These are phyloP conservation scores for Zaprionus gabonicus DNA, from an alignment of 1,140 invertebrate species.

Conservation along the genomic window DNA sequence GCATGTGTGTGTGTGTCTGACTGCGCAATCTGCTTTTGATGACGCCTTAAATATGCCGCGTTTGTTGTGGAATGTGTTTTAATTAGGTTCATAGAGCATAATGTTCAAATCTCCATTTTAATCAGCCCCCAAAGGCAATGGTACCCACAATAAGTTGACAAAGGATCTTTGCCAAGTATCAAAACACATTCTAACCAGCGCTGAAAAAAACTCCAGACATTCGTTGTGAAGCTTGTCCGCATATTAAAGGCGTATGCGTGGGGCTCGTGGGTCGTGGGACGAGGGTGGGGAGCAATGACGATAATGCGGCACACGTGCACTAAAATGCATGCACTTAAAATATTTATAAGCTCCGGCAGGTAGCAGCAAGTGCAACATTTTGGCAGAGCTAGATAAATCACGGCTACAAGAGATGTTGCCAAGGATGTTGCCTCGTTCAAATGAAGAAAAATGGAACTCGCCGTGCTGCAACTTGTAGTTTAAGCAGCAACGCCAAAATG, in stretches of 20 bases:
- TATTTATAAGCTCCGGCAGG: slow-evolving; percentile 69
- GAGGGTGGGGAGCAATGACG: slow-evolving; percentile 45
- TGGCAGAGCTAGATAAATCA: slow-evolving; percentile 68
- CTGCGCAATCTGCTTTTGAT: slow-evolving; percentile 69
- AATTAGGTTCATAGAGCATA: slow-evolving; percentile 56
- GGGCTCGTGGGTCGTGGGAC: no score
- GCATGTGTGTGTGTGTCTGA: slow-evolving; percentile 12
- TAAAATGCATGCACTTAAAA: slow-evolving; percentile 80
- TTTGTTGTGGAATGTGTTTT: slow-evolving; percentile 53
- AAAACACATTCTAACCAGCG: slow-evolving; percentile 40
- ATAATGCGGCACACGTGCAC: slow-evolving; percentile 79
- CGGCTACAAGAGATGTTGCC: slow-evolving; percentile 27
- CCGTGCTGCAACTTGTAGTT: slow-evolving; percentile 42
- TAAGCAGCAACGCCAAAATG: slow-evolving; percentile 53
- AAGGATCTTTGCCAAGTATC: neutral
- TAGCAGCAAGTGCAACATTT: slow-evolving; percentile 44
- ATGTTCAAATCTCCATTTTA: slow-evolving; percentile 10
- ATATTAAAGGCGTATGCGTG: slow-evolving; percentile 54
- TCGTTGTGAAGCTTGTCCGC: slow-evolving; percentile 51
- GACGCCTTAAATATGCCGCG: slow-evolving; percentile 58
- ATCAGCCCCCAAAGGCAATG: neutral
- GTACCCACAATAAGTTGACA: slow-evolving; percentile 11
- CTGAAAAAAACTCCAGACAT: neutral
- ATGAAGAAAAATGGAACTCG: slow-evolving; percentile 75
- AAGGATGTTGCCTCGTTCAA: slow-evolving; percentile 55